A percentile compares a stretch with the other conserved stretches of the same genome.
These are phyloP conservation scores for Papilio helenus DNA, from an alignment of 1,140 invertebrate genomes.

Conservation along the genomic window DNA sequence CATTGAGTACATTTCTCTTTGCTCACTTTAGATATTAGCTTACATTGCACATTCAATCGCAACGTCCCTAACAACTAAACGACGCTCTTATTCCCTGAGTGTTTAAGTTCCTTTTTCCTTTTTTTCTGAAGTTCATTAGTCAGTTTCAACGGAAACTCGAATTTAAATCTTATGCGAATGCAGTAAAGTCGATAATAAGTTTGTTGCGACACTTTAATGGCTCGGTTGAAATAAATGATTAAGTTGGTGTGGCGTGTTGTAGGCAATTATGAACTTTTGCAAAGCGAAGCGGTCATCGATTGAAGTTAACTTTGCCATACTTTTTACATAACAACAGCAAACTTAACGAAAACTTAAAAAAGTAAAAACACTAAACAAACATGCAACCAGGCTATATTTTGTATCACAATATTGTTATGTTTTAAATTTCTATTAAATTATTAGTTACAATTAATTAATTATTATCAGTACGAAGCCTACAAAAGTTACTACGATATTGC, in stretches of 20 bases:
- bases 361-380: too few species aligned
- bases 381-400: too few species aligned
- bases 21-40: slow-evolving; percentile 13
- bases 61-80: not conserved
- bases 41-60: slow-evolving; percentile 34
- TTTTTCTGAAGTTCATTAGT: slow-evolving; percentile 20
- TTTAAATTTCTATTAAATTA: too few species aligned
- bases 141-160: not conserved
- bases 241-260: slow-evolving; percentile 26
- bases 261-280: slow-evolving; percentile 32
- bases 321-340: not conserved
- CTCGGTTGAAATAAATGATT: slow-evolving; percentile 28
- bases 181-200: slow-evolving; percentile 15
- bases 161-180: slow-evolving; percentile 13
- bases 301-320: slow-evolving; percentile 7
- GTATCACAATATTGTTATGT: too few species aligned
- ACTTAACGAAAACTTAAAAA: not conserved
- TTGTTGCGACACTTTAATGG: not conserved
- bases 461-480: too few species aligned
- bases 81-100: slow-evolving; percentile 10
- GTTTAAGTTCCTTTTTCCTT: not conserved
- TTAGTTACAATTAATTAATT: too few species aligned
- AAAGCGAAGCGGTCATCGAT: slow-evolving; percentile 20
- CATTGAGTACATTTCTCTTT: slow-evolving; percentile 50
- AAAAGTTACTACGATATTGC: not conserved